These are phyloP conservation scores for Deroptyus accipitrinus DNA, from an alignment of 2,113 vertebrate genomes.

Conservation along the genomic window DNA sequence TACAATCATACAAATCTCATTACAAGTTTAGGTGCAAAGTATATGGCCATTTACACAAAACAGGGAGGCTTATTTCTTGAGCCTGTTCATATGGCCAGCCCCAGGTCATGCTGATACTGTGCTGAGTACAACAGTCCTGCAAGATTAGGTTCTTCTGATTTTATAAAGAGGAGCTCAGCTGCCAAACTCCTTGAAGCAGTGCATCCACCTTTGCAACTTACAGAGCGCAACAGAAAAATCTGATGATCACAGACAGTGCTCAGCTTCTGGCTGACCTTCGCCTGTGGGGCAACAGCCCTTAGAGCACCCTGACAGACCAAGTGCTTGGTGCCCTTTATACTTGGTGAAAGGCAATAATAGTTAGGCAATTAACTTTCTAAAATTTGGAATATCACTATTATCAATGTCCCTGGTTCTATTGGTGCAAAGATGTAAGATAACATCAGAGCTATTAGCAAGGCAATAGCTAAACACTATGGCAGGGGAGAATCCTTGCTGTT, in stretches of 20 bases:
- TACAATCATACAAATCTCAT: not conserved
- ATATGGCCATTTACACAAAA: not conserved
- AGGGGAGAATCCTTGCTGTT: not conserved
- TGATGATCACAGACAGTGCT: not conserved
- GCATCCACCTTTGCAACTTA: not conserved
- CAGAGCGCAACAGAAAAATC: constrained; percentile 2
- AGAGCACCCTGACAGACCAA: not conserved
- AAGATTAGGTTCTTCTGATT: not conserved
- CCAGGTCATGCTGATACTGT: not conserved
- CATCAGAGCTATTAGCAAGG: not conserved
- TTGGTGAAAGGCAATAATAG: not conserved
- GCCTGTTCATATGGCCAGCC: not conserved
- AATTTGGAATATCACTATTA: not conserved
- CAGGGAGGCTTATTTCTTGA: not conserved
- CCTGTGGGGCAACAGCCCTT: not conserved
- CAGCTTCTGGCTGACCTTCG: constrained; percentile 16
- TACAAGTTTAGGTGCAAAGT: not conserved
- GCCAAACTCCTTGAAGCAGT: not conserved
- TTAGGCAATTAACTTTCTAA: not conserved
- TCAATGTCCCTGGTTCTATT: not conserved
- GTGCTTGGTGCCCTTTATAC: not conserved
- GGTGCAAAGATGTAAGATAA: not conserved
- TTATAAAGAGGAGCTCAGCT: not conserved
- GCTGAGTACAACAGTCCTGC: not conserved
- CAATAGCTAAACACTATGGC: not conserved